Percentiles rank a stretch among this genome's conserved stretches.
phyloP scores from a whole-genome alignment of 2,797 vertebrate species.

The Falco biarmicus region DNA sequence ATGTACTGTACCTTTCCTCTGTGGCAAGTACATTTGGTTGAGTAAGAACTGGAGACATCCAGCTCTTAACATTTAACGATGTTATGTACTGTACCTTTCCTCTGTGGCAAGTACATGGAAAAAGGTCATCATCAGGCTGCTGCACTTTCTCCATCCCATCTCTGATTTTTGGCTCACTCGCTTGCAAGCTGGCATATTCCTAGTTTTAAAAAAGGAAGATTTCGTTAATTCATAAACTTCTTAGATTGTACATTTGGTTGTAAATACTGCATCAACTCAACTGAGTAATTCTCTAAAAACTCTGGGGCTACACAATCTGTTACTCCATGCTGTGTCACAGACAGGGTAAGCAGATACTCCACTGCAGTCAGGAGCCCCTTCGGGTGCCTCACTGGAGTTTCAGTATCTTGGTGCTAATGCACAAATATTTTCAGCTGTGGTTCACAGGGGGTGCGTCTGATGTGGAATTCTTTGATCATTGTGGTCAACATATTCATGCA shows the following conservation, averaged over 20 bases:
- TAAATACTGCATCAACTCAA: background rate
- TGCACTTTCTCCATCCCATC: constrained; percentile 91
- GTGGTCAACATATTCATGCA: constrained; percentile 7
- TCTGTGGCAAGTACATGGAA: constrained; percentile 90
- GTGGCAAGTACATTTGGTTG: constrained; percentile 81
- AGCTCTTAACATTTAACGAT: background rate
- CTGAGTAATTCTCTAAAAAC: background rate
- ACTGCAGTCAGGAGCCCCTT: background rate
- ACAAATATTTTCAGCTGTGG: constrained; percentile 70
- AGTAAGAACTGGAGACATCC: background rate
- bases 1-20: constrained; percentile 80
- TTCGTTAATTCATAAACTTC: rapidly evolving
- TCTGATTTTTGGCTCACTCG: constrained; percentile 87
- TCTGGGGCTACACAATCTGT: background rate
- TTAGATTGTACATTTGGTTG: background rate
- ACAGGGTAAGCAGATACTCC: background rate
- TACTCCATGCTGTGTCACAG: background rate
- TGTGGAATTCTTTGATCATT: constrained; percentile 41
- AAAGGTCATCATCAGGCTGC: constrained; percentile 90
- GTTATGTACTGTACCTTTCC: constrained; percentile 76
- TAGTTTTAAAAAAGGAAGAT: constrained; percentile 53
- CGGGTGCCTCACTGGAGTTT: background rate
- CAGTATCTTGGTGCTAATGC: constrained; percentile 20
- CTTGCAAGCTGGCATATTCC: constrained; percentile 90
- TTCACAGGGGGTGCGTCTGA: background rate